Evolutionary conservation across 2,797 vertebrate species (phyloP), one percentile per base, ranked within the genome.

Genomic region (Lepilemur ruficaudatus): DNA sequence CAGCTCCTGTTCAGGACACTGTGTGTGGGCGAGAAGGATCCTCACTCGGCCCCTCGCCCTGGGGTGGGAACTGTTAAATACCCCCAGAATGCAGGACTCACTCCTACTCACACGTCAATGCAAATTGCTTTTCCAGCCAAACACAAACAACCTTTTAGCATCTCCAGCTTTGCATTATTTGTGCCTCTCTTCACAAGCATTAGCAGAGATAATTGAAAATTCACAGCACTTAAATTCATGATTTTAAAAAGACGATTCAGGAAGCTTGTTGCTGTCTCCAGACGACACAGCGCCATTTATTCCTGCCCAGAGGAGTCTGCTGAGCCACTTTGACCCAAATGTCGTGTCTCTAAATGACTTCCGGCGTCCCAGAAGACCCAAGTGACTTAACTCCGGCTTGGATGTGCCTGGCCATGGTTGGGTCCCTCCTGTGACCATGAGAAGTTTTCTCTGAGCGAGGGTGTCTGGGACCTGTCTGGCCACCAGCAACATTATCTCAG

Each of bases 141-240:
- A 12, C 22, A 8, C 41, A 46, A 82, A 22, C 59, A 15, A 35
- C 73, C 46, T 87, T 83, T 95, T 52, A 83, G 69, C 84, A 48
- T 57, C 28, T 59, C 32, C 46, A 35, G 1, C 52, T 93, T 48
- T 55, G 48, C 43, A 35, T 75, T 48, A 35, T 59, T 89, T 55
- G 15, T 15, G 57, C 22, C 28, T 61, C 65, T 95, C 59, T 50
- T 84, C 46, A 32, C 52, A 35, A 43, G 76, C 78, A 55, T 92
- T 63, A 90, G 78, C 57, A 70, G 94, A 73, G 72, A 55, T 41
- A 14, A 81, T 10, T 73, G 85, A 85, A 90, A 90, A 92, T 25
- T 28, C 81, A 67, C 35, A 69, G 89, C 72, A 35, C 76, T 92
- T 88, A 63, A n/a, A 32, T 41, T 10, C 17, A 32, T 43, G 38